phyloP scores from a whole-genome alignment of 1,140 invertebrate species.

The Atta colombica region DNA sequence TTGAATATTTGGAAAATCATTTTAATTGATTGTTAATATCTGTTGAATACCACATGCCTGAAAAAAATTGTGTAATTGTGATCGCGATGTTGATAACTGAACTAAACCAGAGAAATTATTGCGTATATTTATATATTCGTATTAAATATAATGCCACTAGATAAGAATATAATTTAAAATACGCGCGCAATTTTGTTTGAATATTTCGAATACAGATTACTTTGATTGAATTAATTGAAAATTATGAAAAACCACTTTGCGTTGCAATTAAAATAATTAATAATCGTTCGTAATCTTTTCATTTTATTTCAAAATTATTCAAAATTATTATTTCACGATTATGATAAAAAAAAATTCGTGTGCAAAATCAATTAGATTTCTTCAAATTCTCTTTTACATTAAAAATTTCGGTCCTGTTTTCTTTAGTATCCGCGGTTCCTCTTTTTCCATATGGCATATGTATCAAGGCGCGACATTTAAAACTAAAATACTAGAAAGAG shows the following conservation, averaged over 20 bases:
- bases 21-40: slow-evolving; percentile 54
- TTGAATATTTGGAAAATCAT: slow-evolving; percentile 38
- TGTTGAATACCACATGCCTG: slow-evolving; percentile 30
- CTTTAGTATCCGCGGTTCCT: not conserved
- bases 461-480: slow-evolving; percentile 25
- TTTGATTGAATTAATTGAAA: not conserved
- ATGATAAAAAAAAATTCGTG: not conserved
- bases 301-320: not conserved
- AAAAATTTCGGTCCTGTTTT: slow-evolving; percentile 12
- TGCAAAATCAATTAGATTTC: slow-evolving; percentile 6
- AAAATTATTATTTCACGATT: not conserved
- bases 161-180: slow-evolving; percentile 38
- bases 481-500: not conserved
- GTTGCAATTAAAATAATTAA: not conserved
- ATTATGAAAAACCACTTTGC: slow-evolving; percentile 60
- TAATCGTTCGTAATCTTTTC: not conserved
- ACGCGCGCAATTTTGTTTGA: not conserved
- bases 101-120: slow-evolving; percentile 1
- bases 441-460: slow-evolving; percentile 6
- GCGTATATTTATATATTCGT: not conserved
- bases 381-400: not conserved
- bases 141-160: not conserved
- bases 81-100: not conserved
- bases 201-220: not conserved
- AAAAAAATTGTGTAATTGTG: not conserved